Evolutionary conservation across 1,140 invertebrate species (phyloP), one percentile per base, ranked within the genome.

Genomic region (Lethrus apterus): DNA sequence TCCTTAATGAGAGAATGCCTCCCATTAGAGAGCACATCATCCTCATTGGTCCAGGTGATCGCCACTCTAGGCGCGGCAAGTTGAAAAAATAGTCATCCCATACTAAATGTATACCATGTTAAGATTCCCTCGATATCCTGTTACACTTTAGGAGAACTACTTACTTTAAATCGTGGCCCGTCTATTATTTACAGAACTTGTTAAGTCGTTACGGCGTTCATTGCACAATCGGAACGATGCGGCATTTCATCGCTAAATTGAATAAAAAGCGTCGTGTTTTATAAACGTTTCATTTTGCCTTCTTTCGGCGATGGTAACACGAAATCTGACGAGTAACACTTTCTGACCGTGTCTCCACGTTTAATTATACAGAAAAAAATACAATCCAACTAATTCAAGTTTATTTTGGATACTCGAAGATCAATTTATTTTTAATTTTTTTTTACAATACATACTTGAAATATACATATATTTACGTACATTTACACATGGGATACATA

Each of bases 1-100:
- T 64, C 56, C 52, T 50, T 62, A 60, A 63, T 58, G 60, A 64
- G 53, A 56, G 49, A 32, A 54, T 45, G 52, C 48, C 51, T 44
- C 35, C 48, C 44, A 46, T 46, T 44, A 19, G 44, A 32, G 20
- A 40, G 35, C 41, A 34, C 50, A 48, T 44, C 38, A 26, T 46
- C 50, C 46, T 52, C 44, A 61, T 58, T 60, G 58, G 56, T 54
- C 48, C 54, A 51, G 51, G 11, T 42, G 19, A 38, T 23, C 20
- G 19, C 21, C 40, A 47, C 36, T 34, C 32, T 30, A 48, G 46
- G 47, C 31, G 43, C 48, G 43, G 10, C 23, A 29, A 43, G 46
- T 38, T 40, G 34, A 50, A 52, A 57, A 51, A 57, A 57, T 46
- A 52, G 33, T 36, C 21, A 40, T 43, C 29, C 36, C 54, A 52